Evolutionary conservation across 2,113 vertebrate species (phyloP).

Genomic region (Pygoscelis adeliae): DNA sequence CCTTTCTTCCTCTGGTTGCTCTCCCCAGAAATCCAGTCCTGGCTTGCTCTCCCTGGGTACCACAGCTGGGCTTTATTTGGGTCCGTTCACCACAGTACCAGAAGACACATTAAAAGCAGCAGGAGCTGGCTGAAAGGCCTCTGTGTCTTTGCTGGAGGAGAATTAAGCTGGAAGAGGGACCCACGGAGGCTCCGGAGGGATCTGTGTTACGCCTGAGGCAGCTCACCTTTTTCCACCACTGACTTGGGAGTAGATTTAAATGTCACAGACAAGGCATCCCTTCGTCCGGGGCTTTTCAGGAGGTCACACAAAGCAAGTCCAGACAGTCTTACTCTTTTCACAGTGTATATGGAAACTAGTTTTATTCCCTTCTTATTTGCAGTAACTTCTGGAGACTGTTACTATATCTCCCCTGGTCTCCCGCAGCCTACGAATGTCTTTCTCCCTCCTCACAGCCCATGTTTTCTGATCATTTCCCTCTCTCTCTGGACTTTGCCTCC

Average conservation of each 20-base stretch:
- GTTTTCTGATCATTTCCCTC: not conserved
- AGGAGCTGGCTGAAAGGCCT: not conserved
- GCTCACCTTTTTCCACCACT: not conserved
- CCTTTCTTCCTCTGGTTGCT: not conserved
- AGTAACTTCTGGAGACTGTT: not conserved
- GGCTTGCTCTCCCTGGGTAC: not conserved
- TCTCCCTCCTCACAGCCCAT: not conserved
- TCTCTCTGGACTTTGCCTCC: not conserved
- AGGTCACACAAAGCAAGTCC: not conserved
- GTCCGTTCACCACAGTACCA: accelerated
- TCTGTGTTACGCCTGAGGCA: not conserved
- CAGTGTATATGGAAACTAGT: not conserved
- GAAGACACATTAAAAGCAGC: not conserved
- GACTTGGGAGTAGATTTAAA: not conserved
- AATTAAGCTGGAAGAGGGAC: not conserved
- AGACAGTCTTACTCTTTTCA: not conserved
- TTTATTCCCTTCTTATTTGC: not conserved
- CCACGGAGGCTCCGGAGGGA: not conserved
- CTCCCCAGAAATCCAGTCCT: not conserved
- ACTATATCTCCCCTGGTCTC: not conserved
- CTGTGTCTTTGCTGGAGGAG: not conserved
- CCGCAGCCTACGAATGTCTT: not conserved
- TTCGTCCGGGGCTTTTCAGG: not conserved
- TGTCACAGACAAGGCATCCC: not conserved
- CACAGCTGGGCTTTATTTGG: not conserved